A percentile compares a stretch with the other conserved stretches of the same genome.
phyloP scores from a whole-genome alignment of 2,888 invertebrate genomes.

The Orchesellides sinensis region DNA sequence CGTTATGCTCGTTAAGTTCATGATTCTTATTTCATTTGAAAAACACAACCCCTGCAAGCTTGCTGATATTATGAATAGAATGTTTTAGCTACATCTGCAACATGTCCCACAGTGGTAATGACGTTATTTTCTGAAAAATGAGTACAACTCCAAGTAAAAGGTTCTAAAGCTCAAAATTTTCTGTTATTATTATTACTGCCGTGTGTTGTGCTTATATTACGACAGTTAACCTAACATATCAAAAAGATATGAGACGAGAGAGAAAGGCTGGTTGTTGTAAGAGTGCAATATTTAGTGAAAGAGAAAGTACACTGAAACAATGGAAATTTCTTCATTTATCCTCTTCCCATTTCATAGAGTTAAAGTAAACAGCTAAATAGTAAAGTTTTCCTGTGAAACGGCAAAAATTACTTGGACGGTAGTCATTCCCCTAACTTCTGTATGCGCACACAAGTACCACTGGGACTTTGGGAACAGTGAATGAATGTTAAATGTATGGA shows the following conservation, averaged over 20 bases:
- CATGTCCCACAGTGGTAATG: neutral
- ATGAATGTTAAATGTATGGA: conserved; percentile 27
- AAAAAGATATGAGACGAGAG: neutral
- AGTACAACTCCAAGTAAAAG: neutral
- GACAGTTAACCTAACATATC: neutral
- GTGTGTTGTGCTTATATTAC: neutral
- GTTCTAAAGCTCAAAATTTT: neutral
- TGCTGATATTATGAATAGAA: neutral
- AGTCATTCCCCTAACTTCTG: conserved; percentile 22
- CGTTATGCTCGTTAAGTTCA: conserved; percentile 26
- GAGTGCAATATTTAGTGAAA: neutral
- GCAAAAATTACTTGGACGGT: conserved; percentile 39
- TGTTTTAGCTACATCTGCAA: neutral
- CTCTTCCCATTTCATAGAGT: neutral
- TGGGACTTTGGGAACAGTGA: conserved; percentile 27
- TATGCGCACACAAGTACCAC: conserved; percentile 3
- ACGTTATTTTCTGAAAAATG: conserved; percentile 15
- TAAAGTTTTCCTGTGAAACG: conserved; percentile 32
- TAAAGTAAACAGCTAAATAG: conserved; percentile 31
- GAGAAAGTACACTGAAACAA: conserved; percentile 2
- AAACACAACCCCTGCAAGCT: neutral
- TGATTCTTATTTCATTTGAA: conserved; percentile 25
- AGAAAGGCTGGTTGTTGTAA: neutral
- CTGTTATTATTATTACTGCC: conserved; percentile 7
- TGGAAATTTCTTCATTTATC: conserved; percentile 11